Base-by-base conservation (phyloP, 2,113 vertebrate genomes). In the Scomber japonicus region DNA sequence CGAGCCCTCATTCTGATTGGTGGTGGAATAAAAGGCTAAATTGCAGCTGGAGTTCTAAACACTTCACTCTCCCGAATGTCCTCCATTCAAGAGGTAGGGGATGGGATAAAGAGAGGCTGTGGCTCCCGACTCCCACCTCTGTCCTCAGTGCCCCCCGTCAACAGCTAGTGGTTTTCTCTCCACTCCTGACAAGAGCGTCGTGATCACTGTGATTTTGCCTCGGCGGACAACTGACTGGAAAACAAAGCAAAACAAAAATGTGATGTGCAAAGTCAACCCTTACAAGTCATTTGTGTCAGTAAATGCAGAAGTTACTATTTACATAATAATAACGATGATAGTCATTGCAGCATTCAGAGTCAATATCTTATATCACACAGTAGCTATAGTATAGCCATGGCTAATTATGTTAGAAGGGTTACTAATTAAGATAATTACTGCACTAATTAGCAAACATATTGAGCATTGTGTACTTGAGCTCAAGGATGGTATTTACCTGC, bases 191-290 rank as follows among this genome's bases (percentile, higher is more conserved):
- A 46, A 86, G 71, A 69, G 62, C 13, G 4, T 2, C 0, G 5
- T 11, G 45, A 90, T 86, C 24, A 82, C 85, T 63, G 53, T 86
- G 71, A 77, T 90, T 86, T 68, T 46, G 24, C 46, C 61, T 19
- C 0, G 14, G 31, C 50, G 19, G 45, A 50, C 31, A 21, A 76
- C 5, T 0, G 40, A 12, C 44, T 53, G 30, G 13, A 76, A 76
- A 59, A 77, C 35, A 78, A 61, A 49, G 27, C n/a, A 53, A 48
- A 70, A 44, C 15, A 56, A 46, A 48, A 44, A 46, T 1, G 15
- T 30, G 54, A 54, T 44, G 27, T 50, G 16, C 17, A 51, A 64
- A 57, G 7, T 24, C 3, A 6, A 44, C 15, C 11, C 48, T 57
- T 2, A 16, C 17, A 24, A 55, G 51, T 1, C 3, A 14, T 51